Percentiles rank a stretch among this genome's conserved stretches.
These are phyloP conservation scores for Melanocharis versteri DNA, from an alignment of 2,113 vertebrate genomes.

Conservation along the genomic window DNA sequence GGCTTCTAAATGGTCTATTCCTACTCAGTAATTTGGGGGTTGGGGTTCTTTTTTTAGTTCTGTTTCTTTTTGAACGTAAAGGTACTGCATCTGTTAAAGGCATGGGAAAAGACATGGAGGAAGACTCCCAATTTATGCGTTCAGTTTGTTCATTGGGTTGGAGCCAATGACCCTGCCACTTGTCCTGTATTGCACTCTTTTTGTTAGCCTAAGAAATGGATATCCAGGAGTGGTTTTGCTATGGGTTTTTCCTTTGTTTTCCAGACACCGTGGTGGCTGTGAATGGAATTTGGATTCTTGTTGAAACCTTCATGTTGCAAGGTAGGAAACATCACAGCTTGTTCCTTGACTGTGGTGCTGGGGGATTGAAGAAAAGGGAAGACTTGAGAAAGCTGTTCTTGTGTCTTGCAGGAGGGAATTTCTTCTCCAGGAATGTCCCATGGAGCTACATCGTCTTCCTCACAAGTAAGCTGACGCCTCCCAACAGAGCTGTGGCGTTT, in stretches of 20 bases:
- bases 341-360: background rate
- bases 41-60: background rate
- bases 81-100: background rate
- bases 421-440: conserved; percentile 84
- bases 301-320: conserved; percentile 89
- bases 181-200: background rate
- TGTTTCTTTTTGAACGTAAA: background rate
- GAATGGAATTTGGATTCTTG: conserved; percentile 96
- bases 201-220: background rate
- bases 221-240: background rate
- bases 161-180: background rate
- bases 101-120: background rate
- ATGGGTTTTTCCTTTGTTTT: conserved; percentile 4
- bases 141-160: background rate
- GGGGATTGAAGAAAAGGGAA: background rate
- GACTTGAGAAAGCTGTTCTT: background rate
- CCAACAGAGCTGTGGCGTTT: background rate
- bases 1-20: background rate
- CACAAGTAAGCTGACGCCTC: conserved; percentile 81
- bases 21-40: background rate
- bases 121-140: background rate
- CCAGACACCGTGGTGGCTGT: conserved; percentile 90
- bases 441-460: conserved; percentile 96
- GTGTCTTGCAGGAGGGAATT: conserved; percentile 81
- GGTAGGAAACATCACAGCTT: conserved; percentile 72